phyloP scores from a whole-genome alignment of 2,797 vertebrate genomes.

The Lutjanus campechanus region DNA sequence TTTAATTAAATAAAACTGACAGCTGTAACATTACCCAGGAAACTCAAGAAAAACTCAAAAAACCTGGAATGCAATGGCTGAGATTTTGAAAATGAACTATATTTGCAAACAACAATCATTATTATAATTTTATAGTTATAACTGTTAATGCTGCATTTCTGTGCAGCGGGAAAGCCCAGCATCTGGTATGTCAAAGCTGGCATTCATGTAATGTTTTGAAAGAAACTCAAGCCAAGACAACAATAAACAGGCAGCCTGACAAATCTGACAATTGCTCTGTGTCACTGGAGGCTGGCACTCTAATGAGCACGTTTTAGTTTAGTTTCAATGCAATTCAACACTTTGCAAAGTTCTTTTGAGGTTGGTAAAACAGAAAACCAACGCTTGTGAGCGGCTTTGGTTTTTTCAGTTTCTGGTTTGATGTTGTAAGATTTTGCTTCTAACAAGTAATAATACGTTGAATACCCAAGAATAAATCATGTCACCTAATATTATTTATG shows the following conservation, averaged over 20 bases:
- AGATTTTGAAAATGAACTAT: neutral
- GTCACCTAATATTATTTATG: neutral
- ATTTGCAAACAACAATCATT: neutral
- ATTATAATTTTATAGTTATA: neutral
- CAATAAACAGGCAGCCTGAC: slow-evolving; percentile 15
- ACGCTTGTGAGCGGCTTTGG: neutral
- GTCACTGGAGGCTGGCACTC: neutral
- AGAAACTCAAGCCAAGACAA: slow-evolving; percentile 17
- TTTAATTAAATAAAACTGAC: neutral
- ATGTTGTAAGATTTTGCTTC: neutral
- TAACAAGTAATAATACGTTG: neutral
- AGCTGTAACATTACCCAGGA: neutral
- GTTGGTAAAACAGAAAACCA: neutral
- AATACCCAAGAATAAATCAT: neutral
- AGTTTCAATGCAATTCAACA: neutral
- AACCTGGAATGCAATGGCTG: neutral
- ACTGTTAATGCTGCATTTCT: neutral
- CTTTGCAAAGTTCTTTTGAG: neutral
- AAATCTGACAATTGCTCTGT: slow-evolving; percentile 2
- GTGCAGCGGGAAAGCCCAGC: neutral
- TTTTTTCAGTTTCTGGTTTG: neutral
- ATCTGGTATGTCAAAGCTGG: slow-evolving; percentile 21
- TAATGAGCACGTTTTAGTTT: neutral
- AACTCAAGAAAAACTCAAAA: neutral
- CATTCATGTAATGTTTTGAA: slow-evolving; percentile 5